Conservation (phyloP, 2,113 vertebrate genomes). For the Dicrurus megarhynchus region DNA sequence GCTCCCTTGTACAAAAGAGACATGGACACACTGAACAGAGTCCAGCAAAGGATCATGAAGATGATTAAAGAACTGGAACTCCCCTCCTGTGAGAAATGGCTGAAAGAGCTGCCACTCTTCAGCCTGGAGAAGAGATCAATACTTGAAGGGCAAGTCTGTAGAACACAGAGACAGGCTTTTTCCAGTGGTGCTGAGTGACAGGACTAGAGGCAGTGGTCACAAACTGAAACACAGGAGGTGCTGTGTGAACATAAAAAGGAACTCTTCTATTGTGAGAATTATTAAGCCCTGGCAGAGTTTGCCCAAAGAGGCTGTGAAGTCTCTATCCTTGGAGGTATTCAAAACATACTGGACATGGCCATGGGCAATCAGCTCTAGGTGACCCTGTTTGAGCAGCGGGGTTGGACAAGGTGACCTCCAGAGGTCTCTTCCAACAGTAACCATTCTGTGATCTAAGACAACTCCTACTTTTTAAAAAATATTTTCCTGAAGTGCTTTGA, state of each 20-base stretch:
- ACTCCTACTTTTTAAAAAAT: not conserved
- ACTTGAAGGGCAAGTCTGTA: not conserved
- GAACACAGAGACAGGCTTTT: not conserved
- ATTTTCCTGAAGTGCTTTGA: not conserved
- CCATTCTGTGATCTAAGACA: not conserved
- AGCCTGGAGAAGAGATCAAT: not conserved
- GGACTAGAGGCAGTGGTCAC: not conserved
- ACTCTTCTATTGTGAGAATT: not conserved
- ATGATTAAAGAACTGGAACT: not conserved
- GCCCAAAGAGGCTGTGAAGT: not conserved
- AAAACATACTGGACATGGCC: not conserved
- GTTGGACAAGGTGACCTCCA: not conserved
- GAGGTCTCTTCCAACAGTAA: not conserved
- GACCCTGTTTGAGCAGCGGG: not conserved
- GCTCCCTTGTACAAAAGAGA: not conserved
- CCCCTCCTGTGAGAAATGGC: not conserved
- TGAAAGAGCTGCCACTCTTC: not conserved
- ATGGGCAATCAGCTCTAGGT: not conserved
- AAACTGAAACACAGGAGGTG: not conserved
- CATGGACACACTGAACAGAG: not conserved
- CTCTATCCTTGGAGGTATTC: not conserved
- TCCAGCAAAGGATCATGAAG: not conserved
- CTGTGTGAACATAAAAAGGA: rapidly evolving
- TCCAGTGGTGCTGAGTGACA: not conserved
- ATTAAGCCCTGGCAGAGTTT: not conserved